phyloP scores from a whole-genome alignment of 2,888 invertebrate genomes.

The Empis stercorea region DNA sequence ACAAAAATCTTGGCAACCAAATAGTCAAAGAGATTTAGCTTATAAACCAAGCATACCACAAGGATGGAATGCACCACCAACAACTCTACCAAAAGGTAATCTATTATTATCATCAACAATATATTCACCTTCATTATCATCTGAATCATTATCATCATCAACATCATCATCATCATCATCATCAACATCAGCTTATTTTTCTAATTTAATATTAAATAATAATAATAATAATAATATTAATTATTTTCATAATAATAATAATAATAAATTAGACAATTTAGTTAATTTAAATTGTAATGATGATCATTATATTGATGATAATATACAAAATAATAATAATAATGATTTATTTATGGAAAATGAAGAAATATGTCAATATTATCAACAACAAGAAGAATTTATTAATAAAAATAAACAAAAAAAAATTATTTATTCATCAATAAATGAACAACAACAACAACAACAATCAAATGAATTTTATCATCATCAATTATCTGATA shows the following conservation, averaged over 20 bases:
- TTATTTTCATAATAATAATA: not conserved
- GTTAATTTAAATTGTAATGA: no score
- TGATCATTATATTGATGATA: no score
- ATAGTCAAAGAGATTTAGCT: conserved; percentile 29
- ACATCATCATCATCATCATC: not conserved
- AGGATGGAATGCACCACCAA: conserved; percentile 33
- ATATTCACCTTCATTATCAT: not conserved
- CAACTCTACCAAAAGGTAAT: conserved; percentile 31
- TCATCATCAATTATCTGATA: conserved; percentile 7
- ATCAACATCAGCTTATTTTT: not conserved
- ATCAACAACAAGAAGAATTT: conserved; percentile 6
- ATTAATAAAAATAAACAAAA: no score
- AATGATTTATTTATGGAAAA: conserved; percentile 5
- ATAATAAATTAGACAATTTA: not conserved
- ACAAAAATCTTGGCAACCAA: conserved; percentile 6
- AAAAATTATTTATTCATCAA: no score
- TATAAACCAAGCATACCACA: conserved; percentile 35
- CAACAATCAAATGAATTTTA: conserved; percentile 10
- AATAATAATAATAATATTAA: not conserved
- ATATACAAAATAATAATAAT: not conserved
- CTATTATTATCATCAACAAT: not conserved
- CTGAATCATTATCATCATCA: not conserved
- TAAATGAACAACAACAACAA: not conserved
- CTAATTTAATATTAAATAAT: not conserved
- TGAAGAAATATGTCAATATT: no score